Base-by-base conservation (phyloP, 2,113 vertebrate species). In the Agapornis roseicollis region DNA sequence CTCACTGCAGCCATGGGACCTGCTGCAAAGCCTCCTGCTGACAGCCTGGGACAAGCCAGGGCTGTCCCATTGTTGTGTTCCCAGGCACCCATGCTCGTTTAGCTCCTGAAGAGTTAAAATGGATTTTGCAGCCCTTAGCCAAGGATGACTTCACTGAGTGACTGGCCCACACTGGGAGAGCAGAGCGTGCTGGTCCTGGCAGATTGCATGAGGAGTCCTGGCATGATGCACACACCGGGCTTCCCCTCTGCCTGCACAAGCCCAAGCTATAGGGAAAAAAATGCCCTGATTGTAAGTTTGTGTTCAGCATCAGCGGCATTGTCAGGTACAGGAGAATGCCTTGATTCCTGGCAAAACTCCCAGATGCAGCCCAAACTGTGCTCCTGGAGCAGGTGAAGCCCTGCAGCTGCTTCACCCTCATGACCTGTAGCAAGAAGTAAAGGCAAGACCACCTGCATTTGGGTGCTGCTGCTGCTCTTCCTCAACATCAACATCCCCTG, bases 81-180 rank as follows among this genome's bases (percentile, higher is more conserved):
- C 66, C 3, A 1, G n/a, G 61, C 11, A 61, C 29, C 69, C 0
- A 0, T 4, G 29, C 27, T 76, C 0, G 0, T 31, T 13, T 11
- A 39, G 20, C 19, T 84, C 49, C 46, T 3, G 4, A 86, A 35
- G 81, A 31, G 81, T 81, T 91, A 35, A 35, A 60, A 44, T 47
- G 64, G 0, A 8, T 83, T 61, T 10, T 80, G 64, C 24, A 77
- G n/a, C 61, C 33, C 41, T 68, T 31, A 41, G 58, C 64, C 87
- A 86, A 88, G 58, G 58, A 66, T 93, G 60, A 90, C 61, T 85
- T 92, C 89, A 93, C 44, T 52, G 69, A 35, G 81, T 87, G 81
- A 18, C 58, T 42, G 63, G 58, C 39, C 41, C 28, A 13, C 53
- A 24, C 53, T 37, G 17, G 56, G 22, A 60, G 55, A 61, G 47